A percentile compares a stretch with the other conserved stretches of the same genome.
Evolutionary conservation across 2,113 vertebrate species (phyloP).

Genomic region (Callipepla squamata): DNA sequence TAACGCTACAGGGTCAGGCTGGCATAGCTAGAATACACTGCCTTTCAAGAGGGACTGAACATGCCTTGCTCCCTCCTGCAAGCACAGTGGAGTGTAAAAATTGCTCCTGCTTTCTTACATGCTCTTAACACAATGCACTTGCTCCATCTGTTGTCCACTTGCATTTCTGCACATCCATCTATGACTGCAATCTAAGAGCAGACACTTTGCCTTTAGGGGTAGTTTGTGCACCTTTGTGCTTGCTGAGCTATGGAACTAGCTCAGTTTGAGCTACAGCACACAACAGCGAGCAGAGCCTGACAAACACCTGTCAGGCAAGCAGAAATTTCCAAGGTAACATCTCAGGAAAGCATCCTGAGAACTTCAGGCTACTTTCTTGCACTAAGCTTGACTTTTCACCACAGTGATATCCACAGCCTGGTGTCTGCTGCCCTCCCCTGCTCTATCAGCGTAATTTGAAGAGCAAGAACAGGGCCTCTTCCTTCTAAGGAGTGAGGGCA

Average conservation of each 20-base stretch:
- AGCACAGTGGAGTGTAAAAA: fast-evolving
- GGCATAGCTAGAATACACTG: background rate
- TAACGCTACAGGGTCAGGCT: fast-evolving
- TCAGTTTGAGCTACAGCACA: background rate
- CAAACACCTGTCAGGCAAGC: background rate
- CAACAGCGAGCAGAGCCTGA: background rate
- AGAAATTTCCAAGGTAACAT: background rate
- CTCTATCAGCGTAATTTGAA: fast-evolving
- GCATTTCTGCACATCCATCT: background rate
- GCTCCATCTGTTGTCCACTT: slow-evolving; percentile 56
- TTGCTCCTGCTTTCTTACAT: fast-evolving
- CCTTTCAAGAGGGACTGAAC: background rate
- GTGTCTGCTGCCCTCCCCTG: background rate
- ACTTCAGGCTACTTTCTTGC: background rate
- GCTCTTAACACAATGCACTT: background rate
- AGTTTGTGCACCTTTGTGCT: background rate
- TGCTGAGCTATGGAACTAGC: background rate
- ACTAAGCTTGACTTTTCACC: background rate
- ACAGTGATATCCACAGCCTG: background rate
- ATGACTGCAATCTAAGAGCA: background rate
- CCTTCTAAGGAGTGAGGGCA: background rate
- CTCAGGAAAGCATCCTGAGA: background rate
- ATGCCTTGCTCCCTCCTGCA: fast-evolving
- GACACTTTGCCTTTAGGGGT: background rate
- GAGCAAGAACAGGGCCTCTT: background rate